Base-by-base conservation (phyloP, 2,113 vertebrate genomes). In the Ailuropoda melanoleuca region DNA sequence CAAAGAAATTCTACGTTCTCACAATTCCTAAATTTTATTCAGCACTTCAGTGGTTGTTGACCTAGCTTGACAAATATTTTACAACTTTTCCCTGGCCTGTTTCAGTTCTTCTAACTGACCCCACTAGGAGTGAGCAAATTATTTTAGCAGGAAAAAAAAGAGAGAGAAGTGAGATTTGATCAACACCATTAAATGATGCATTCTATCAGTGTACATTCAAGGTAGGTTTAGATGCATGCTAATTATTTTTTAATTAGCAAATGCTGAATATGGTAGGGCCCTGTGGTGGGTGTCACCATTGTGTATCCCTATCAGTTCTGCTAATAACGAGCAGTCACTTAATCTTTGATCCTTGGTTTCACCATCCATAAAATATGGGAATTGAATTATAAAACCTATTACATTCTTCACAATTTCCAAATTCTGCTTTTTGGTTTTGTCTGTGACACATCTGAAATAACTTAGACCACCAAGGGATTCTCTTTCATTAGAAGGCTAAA, bases 31-130 rank as follows among this genome's bases (percentile, higher is more conserved):
- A 91, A 37, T 72, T 58, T 31, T 62, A 75, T 26, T 56, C n/a
- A 95, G 37, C 26, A 43, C 24, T 34, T 56, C 12, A 31, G 4
- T 26, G 37, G 43, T 46, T 77, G 14, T 60, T 39, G 3, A 92
- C 9, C 60, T 72, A 75, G 34, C 56, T 31, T n/a, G 8, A 48
- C 23, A 86, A 55, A 18, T 81, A 53, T 70, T 82, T 64, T 46
- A 15, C 3, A 82, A 5, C 11, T 53, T 31, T 84, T 46, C 58
- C 17, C 94, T 60, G 75, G 3, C 24, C 31, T 90, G 13, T 62
- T 97, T 91, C 64, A 31, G 19, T 78, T 93, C 97, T 93, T 72
- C 43, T 94, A 70, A 85, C 26, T 80, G 64, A 94, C 24, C 34
- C 68, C 23, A 89, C 31, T 8, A 50, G 80, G 39, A 89, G 34